Evolutionary conservation across 2,888 invertebrate species (phyloP), one percentile per base, ranked within the genome.

Genomic region (Tridacna gigas): DNA sequence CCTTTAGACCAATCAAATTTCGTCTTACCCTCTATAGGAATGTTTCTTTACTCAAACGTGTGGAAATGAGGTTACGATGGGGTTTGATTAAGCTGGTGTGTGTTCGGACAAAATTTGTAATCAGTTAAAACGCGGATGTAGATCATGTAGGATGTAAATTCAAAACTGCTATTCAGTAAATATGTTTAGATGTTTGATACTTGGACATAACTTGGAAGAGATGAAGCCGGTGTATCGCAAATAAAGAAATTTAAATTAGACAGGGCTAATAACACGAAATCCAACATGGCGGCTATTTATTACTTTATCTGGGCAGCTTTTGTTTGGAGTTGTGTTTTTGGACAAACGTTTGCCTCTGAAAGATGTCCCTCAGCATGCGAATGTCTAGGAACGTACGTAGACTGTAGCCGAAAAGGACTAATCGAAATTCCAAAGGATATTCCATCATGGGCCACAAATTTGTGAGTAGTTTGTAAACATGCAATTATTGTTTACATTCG

Each of bases 391-490:
- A 96, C 96, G 91, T 96, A 96, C 94, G 97, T 97, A 84, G 97
- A 97, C 95, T 97, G 97, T 96, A 96, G 96, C 90, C 96, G 96
- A 93, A 96, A 96, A 94, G 96, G 96, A 94, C 96, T 97, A 93
- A 96, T 96, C 89, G 95, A 96, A 91, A 96, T 97, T 94, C 97
- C 97, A 89, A 95, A 94, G 83, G 95, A 96, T 95, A 96, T 97
- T 94, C 97, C 97, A 83, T 95, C 95, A 95, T 97, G 97, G 97
- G 97, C 97, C 94, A 96, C 96, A 95, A 96, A 96, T 93, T 96
- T 97, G 96, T 97, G 96, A 96, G 96, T 96, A 93, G 78, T 51
- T n/a, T 26, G n/a, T 61, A 13, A 63, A 63, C n/a, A 63, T 37
- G 22, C 63, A 63, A 63, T 22, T 22, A 63, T 63, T 63, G 63